phyloP scores from a whole-genome alignment of 2,113 vertebrate species.

The Pollimyrus isidori region DNA sequence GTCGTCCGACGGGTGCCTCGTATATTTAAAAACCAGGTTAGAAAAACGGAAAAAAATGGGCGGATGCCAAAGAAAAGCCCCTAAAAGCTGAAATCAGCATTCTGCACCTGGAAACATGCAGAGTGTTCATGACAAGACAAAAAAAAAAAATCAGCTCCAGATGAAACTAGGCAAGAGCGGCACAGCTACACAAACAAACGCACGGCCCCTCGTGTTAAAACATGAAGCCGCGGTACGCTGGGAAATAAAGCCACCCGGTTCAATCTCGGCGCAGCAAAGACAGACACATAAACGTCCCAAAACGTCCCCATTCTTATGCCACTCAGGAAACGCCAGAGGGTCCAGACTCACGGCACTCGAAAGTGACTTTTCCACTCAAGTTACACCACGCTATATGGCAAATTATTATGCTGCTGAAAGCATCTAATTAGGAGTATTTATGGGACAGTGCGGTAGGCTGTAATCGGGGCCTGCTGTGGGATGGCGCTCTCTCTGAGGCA shows the following conservation, averaged over 20 bases:
- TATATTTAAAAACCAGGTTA: background rate
- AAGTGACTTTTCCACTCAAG: constrained; percentile 43
- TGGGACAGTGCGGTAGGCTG: constrained; percentile 53
- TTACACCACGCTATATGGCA: constrained; percentile 46
- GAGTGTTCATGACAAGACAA: background rate
- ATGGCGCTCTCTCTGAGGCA: constrained; percentile 38
- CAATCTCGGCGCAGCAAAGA: background rate
- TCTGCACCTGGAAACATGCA: background rate
- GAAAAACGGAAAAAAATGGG: background rate
- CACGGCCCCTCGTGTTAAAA: constrained; percentile 28
- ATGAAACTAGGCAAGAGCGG: background rate
- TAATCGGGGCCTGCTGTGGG: constrained; percentile 61
- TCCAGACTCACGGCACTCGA: constrained; percentile 29
- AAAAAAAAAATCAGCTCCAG: background rate
- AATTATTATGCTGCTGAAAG: constrained; percentile 64
- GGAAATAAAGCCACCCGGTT: constrained; percentile 22
- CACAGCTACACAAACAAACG: background rate
- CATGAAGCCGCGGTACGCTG: constrained; percentile 15
- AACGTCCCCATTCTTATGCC: background rate
- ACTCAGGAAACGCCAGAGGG: background rate
- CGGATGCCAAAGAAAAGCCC: background rate
- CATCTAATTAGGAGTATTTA: constrained; percentile 66
- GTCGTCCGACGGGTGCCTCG: background rate
- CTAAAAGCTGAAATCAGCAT: background rate
- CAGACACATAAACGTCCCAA: background rate